Evolutionary conservation across 2,888 invertebrate species (phyloP).

Genomic region (Hirtodrosophila alboralis): DNA sequence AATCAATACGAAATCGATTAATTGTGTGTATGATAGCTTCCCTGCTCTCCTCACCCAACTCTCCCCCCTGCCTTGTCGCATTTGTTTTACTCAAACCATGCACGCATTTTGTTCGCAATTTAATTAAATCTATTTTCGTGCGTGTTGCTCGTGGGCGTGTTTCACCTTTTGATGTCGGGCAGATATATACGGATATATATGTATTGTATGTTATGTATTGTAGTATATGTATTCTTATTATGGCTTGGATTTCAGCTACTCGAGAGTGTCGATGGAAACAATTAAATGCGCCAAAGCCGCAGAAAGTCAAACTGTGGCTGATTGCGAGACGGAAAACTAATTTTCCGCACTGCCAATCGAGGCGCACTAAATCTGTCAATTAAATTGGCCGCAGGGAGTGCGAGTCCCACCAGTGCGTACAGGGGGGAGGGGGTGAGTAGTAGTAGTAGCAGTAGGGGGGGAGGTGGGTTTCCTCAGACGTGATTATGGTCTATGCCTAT

Average conservation of each 20-base stretch:
- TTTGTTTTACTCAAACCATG: slow-evolving; percentile 5
- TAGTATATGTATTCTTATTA: slow-evolving; percentile 1
- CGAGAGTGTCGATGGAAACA: slow-evolving; percentile 75
- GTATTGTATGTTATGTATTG: neutral
- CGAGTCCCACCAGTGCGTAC: slow-evolving; percentile 50
- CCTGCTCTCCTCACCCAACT: neutral
- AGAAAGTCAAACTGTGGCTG: slow-evolving; percentile 55
- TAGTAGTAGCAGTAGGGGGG: neutral
- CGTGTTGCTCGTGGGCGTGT: slow-evolving; percentile 70
- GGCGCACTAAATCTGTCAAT: slow-evolving; percentile 83
- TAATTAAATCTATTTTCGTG: slow-evolving; percentile 77
- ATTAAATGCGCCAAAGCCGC: slow-evolving; percentile 68
- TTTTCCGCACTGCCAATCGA: slow-evolving; percentile 82
- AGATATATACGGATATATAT: slow-evolving; percentile 3
- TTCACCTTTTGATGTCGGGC: slow-evolving; percentile 41
- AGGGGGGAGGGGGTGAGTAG: neutral
- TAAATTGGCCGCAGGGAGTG: slow-evolving; percentile 82
- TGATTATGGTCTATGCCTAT: slow-evolving; percentile 66
- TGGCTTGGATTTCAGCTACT: slow-evolving; percentile 28
- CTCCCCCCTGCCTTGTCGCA: neutral
- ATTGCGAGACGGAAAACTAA: slow-evolving; percentile 77
- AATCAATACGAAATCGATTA: slow-evolving; percentile 72
- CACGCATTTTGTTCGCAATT: slow-evolving; percentile 73
- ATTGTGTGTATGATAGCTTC: slow-evolving; percentile 55
- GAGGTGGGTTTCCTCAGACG: slow-evolving; percentile 59